Evolutionary conservation across 2,888 invertebrate genomes (phyloP).

Genomic region (Tortricodes alternella): DNA sequence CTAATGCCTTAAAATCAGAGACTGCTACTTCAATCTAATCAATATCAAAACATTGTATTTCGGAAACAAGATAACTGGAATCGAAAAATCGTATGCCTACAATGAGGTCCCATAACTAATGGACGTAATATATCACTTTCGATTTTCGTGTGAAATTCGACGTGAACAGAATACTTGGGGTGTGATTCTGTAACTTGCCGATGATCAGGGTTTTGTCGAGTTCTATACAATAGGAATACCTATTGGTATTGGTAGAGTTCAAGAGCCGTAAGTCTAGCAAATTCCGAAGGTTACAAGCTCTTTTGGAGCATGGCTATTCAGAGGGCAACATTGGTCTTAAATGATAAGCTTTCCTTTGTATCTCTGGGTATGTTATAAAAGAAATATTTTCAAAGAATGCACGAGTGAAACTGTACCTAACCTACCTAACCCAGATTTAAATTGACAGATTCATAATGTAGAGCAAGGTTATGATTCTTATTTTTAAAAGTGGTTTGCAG

Average conservation of each 20-base stretch:
- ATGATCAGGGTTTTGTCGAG: no score
- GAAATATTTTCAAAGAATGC: constrained; percentile 4
- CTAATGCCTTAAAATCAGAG: no score
- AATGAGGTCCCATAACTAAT: constrained; percentile 19
- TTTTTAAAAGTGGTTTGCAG: not conserved
- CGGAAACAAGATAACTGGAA: not conserved
- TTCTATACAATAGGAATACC: no score
- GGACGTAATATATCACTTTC: constrained; percentile 17
- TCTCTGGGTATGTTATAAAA: not conserved
- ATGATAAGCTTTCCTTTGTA: constrained; percentile 6
- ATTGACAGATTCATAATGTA: not conserved
- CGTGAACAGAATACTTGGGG: not conserved
- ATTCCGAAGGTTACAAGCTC: not conserved
- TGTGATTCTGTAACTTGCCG: no score
- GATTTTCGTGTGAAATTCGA: constrained; percentile 5
- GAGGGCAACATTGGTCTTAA: constrained; percentile 4
- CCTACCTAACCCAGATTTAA: not conserved
- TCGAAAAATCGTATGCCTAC: constrained; percentile 14
- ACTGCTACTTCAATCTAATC: not conserved
- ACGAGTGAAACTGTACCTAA: not conserved
- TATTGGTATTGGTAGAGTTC: not conserved
- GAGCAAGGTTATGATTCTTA: not conserved
- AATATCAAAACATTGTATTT: not conserved
- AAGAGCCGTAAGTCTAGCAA: not conserved
- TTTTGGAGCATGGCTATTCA: not conserved